Evolutionary conservation across 2,113 vertebrate genomes (phyloP), one percentile per base, ranked within the genome.

Genomic region (Carollia perspicillata): DNA sequence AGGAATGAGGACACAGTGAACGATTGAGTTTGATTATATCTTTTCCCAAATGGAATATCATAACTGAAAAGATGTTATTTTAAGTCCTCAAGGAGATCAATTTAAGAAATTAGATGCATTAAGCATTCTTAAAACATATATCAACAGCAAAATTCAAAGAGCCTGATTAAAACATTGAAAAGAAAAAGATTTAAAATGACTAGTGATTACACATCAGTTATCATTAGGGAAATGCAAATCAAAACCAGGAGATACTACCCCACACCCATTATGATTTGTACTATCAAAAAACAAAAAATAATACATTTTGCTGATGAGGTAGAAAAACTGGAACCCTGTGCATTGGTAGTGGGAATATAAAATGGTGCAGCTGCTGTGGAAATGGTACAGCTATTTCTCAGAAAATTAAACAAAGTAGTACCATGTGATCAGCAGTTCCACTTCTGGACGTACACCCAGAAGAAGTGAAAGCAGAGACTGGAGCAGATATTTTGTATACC

Each of bases 21-120:
- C 47, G 44, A 16, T 53, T 78, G 65, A 81, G 35, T 71, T 84
- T 93, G 55, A 84, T 63, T 53, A 68, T 90, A 26, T 71, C 8
- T 40, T 91, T 95, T 91, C 65, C 74, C 11, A 35, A 58, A 40
- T 60, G 51, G 18, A 71, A 37, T 74, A 63, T 74, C 28, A 49
- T 74, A 37, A 75, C 93, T 85, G 83, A 78, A 79, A 93, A 51
- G 28, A 83, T 72, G 89, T 92, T 89, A 65, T 93, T 96, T 95
- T 42, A 5, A 58, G 4, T 63, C 17, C 4, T 20, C 40, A 89
- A 85, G 53, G 26, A 44, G 53, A 42, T 30, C 35, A 60, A 4
- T 68, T 91, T 81, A 93, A 85, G 53, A 88, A 86, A 85, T 95
- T 78, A 28, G 16, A 80, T 84, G 1, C 17, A 26, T 51, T 60